Evolutionary conservation across 2,797 vertebrate species (phyloP).

Genomic region (Nyctalus aviator): DNA sequence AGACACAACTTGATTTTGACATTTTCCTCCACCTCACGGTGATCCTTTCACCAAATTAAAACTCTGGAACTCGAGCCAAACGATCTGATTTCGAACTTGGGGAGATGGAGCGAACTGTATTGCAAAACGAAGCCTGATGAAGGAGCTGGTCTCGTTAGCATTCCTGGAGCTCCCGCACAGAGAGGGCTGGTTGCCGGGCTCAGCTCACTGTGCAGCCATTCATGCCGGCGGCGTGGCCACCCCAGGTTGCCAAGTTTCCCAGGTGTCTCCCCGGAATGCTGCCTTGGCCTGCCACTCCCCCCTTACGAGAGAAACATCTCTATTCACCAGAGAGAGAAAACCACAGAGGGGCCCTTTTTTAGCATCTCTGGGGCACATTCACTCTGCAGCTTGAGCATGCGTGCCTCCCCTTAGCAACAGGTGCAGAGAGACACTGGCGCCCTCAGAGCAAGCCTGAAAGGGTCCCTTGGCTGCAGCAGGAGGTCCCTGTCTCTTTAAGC

Average conservation of each 20-base stretch:
- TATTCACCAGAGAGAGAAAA: conserved; percentile 80
- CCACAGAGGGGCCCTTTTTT: conserved; percentile 84
- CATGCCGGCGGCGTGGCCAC: conserved; percentile 78
- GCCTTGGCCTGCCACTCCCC: conserved; percentile 73
- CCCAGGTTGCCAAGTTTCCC: conserved; percentile 87
- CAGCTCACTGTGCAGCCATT: conserved; percentile 82
- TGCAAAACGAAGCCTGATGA: conserved; percentile 58
- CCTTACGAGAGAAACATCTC: conserved; percentile 77
- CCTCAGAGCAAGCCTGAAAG: conserved; percentile 80
- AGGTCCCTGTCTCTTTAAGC: conserved; percentile 45
- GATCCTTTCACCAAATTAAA: neutral
- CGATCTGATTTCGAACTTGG: conserved; percentile 58
- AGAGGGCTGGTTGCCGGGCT: conserved; percentile 77
- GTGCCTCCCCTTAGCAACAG: conserved; percentile 81
- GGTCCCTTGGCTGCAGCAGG: conserved; percentile 59
- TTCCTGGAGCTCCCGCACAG: conserved; percentile 77
- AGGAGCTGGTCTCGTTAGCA: conserved; percentile 63
- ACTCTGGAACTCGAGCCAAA: conserved; percentile 6
- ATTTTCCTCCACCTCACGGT: neutral
- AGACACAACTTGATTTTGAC: neutral
- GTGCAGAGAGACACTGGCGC: conserved; percentile 82
- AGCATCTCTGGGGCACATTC: conserved; percentile 83
- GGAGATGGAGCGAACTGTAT: neutral
- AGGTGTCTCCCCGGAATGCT: conserved; percentile 85
- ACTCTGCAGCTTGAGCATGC: conserved; percentile 70